Conservation (phyloP, 1,140 invertebrate genomes). For the Olivierus martensii region DNA sequence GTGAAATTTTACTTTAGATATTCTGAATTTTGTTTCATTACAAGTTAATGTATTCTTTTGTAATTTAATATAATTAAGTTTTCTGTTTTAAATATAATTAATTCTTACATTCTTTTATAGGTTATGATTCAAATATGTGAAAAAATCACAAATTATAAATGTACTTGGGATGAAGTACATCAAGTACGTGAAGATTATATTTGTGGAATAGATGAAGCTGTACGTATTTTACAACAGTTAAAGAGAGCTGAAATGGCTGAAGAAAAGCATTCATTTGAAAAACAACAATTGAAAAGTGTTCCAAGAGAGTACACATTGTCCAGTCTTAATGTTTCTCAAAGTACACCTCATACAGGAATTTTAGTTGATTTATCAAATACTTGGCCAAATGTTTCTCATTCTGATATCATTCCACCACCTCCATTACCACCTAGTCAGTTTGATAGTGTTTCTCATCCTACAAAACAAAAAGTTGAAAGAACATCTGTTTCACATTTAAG, state of each 20-base stretch:
- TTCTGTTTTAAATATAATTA: no score
- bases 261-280: constrained; percentile 1
- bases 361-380: constrained; percentile 15
- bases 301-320: no score
- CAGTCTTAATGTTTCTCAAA: background rate
- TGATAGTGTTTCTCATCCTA: background rate
- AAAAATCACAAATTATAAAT: constrained; percentile 36
- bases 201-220: constrained; percentile 37
- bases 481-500: constrained; percentile 3
- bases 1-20: no score
- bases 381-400: constrained; percentile 7
- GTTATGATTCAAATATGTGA: constrained; percentile 42
- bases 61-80: no score
- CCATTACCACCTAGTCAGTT: background rate
- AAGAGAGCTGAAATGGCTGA: constrained; percentile 9
- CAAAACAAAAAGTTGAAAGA: constrained; percentile 5
- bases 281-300: no score
- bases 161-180: constrained; percentile 49
- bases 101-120: constrained; percentile 24
- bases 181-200: constrained; percentile 46
- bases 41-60: no score
- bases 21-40: no score
- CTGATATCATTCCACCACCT: background rate
- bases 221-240: constrained; percentile 16
- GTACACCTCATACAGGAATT: constrained; percentile 10